A percentile compares a stretch with the other conserved stretches of the same genome.
phyloP scores from a whole-genome alignment of 2,113 vertebrate species.

The Barbus barbus region DNA sequence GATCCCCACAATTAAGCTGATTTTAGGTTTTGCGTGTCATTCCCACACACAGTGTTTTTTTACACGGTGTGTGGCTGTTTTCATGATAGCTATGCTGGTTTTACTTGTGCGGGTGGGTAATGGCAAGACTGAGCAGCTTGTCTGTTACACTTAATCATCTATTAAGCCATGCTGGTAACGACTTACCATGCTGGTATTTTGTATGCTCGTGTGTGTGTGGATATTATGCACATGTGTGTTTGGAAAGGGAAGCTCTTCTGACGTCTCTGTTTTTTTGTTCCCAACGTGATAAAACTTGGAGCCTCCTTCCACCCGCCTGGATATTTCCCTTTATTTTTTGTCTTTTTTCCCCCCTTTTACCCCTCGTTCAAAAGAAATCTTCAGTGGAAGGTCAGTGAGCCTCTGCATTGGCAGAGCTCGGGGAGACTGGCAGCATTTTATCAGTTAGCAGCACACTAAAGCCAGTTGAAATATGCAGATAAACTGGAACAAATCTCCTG shows the following conservation, averaged over 20 bases:
- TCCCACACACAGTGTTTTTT: constrained; percentile 48
- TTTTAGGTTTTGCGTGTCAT: not conserved
- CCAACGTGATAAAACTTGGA: constrained; percentile 62
- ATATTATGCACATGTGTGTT: constrained; percentile 31
- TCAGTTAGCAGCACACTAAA: constrained; percentile 66
- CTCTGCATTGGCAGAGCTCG: constrained; percentile 58
- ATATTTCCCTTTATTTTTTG: constrained; percentile 36
- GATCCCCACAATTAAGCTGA: not conserved
- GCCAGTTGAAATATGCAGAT: constrained; percentile 68
- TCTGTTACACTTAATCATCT: constrained; percentile 68
- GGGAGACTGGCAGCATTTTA: constrained; percentile 67
- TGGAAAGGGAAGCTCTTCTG: constrained; percentile 40
- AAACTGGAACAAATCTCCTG: constrained; percentile 65
- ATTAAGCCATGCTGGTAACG: constrained; percentile 58
- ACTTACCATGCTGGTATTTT: constrained; percentile 55
- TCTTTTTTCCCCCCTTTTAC: constrained; percentile 13
- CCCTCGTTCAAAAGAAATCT: constrained; percentile 60
- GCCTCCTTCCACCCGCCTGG: constrained; percentile 41
- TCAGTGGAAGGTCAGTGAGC: constrained; percentile 64
- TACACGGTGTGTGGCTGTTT: constrained; percentile 55
- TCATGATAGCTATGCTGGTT: constrained; percentile 58
- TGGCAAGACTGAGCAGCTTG: constrained; percentile 57
- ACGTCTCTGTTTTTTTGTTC: constrained; percentile 64
- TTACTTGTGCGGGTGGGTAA: constrained; percentile 57
- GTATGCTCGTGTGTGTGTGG: constrained; percentile 33